phyloP scores from a whole-genome alignment of 2,113 vertebrate genomes.

The Leptocoma aspasia region DNA sequence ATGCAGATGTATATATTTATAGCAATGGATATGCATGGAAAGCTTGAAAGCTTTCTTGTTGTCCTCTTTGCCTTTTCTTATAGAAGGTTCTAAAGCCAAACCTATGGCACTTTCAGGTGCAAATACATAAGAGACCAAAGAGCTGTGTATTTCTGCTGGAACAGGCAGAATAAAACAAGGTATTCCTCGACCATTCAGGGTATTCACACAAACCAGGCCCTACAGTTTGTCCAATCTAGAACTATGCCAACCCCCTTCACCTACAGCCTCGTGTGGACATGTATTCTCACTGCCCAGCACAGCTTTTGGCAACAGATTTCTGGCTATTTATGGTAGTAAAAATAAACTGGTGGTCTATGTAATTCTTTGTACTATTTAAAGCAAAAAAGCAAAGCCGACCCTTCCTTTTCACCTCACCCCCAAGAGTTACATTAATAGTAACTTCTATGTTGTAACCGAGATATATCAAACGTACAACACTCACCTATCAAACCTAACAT shows the following conservation, averaged over 20 bases:
- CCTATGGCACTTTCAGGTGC: fast-evolving
- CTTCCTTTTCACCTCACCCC: background rate
- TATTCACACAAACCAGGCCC: background rate
- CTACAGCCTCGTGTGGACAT: background rate
- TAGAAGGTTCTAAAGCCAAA: background rate
- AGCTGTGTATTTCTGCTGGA: background rate
- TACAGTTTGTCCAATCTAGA: background rate
- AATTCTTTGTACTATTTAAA: background rate
- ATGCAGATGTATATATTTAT: background rate
- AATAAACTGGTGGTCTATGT: background rate
- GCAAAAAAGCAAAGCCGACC: background rate
- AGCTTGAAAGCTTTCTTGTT: background rate
- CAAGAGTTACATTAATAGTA: background rate
- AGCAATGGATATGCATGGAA: background rate
- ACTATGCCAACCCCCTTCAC: background rate
- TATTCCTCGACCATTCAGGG: background rate
- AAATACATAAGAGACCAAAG: background rate
- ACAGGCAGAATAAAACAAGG: background rate
- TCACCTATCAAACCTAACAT: background rate
- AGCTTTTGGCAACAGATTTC: background rate
- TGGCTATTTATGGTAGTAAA: background rate
- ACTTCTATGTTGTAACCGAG: background rate
- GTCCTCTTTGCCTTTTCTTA: background rate
- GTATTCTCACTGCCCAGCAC: background rate
- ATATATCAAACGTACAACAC: background rate